Conservation (phyloP, 1,140 invertebrate genomes). For the Leucophenga varia region DNA sequence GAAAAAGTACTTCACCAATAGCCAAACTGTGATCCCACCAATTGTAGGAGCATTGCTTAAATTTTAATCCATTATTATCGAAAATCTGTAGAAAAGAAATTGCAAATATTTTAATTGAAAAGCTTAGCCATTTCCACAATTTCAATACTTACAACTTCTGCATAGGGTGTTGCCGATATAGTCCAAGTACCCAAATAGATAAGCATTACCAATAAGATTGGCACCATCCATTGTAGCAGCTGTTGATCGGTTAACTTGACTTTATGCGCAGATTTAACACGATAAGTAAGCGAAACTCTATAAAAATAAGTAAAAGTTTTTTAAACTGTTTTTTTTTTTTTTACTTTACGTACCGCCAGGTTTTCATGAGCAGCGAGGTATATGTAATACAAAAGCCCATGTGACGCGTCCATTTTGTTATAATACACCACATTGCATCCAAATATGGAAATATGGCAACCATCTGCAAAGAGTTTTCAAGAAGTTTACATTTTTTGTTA, state of each 20-base stretch:
- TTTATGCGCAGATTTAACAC: constrained; percentile 91
- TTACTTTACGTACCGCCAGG: constrained; percentile 71
- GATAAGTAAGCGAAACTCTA: constrained; percentile 89
- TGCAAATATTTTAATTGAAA: neutral
- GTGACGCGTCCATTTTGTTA: constrained; percentile 88
- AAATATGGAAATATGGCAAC: constrained; percentile 85
- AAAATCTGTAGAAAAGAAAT: constrained; percentile 59
- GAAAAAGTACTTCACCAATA: constrained; percentile 83
- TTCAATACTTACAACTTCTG: constrained; percentile 66
- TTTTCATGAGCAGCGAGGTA: constrained; percentile 88
- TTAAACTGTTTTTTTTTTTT: neutral
- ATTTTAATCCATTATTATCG: constrained; percentile 73
- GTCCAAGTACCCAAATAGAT: constrained; percentile 90
- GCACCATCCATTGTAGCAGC: constrained; percentile 87
- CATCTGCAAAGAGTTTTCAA: constrained; percentile 77
- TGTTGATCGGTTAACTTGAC: constrained; percentile 90
- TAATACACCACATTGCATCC: constrained; percentile 78
- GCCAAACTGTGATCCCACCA: constrained; percentile 92
- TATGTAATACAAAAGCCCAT: constrained; percentile 90
- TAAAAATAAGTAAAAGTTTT: neutral
- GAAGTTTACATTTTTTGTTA: no score
- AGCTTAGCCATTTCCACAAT: no score
- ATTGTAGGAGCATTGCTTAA: constrained; percentile 86
- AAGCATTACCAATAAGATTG: constrained; percentile 82
- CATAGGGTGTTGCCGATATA: constrained; percentile 74